phyloP scores from a whole-genome alignment of 2,888 invertebrate genomes.

The Hirtodrosophila cameraria region DNA sequence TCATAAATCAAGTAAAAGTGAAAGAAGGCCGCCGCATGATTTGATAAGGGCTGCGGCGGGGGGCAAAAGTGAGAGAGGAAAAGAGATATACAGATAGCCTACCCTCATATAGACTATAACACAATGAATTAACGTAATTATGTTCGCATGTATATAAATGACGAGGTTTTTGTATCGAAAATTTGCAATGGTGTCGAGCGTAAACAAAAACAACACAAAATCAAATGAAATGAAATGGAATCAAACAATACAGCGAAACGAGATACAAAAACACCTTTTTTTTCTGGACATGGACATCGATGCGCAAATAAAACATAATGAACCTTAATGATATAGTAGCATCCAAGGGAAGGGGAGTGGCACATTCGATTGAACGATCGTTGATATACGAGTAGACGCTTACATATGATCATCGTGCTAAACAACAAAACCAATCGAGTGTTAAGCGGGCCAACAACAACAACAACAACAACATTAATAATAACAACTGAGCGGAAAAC shows the following conservation, averaged over 20 bases:
- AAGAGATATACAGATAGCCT: conserved; percentile 18
- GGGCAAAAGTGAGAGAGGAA: conserved; percentile 1
- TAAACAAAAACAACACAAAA: conserved; percentile 69
- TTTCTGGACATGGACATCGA: conserved; percentile 59
- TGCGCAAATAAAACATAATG: conserved; percentile 73
- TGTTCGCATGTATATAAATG: conserved; percentile 72
- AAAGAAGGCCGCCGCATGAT: conserved; percentile 47
- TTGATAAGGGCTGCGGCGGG: conserved; percentile 54
- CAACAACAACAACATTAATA: conserved; percentile 22
- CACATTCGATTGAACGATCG: conserved; percentile 46
- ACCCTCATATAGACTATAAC: conserved; percentile 63
- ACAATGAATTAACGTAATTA: conserved; percentile 75
- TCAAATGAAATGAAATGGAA: conserved; percentile 42
- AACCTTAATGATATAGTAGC: conserved; percentile 72
- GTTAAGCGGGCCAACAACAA: conserved; percentile 68
- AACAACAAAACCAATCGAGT: conserved; percentile 76
- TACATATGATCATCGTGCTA: conserved; percentile 66
- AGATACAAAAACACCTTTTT: conserved; percentile 69
- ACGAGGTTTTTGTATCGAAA: conserved; percentile 61
- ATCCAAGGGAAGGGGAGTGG: conserved; percentile 40
- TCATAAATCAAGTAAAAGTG: conserved; percentile 65
- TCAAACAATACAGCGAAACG: conserved; percentile 68
- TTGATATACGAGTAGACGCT: conserved; percentile 56
- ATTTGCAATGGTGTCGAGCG: conserved; percentile 73
- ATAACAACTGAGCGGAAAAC: conserved; percentile 43